phyloP scores from a whole-genome alignment of 2,113 vertebrate genomes.

The Chelonoidis abingdonii region DNA sequence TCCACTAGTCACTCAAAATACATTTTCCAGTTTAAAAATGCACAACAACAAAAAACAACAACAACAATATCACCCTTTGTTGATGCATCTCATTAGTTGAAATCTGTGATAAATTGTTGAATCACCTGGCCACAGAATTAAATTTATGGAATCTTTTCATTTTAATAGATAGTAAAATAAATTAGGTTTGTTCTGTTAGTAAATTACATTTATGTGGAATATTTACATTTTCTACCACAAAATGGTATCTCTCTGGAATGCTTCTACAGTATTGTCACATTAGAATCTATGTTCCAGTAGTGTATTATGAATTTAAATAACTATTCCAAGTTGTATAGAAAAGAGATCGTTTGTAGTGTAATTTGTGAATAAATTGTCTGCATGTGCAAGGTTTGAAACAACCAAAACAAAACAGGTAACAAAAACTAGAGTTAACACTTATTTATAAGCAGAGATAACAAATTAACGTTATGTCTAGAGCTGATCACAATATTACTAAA shows the following conservation, averaged over 20 bases:
- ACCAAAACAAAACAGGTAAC: background rate
- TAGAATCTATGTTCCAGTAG: background rate
- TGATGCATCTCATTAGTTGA: background rate
- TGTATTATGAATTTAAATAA: background rate
- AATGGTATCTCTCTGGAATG: background rate
- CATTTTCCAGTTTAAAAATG: background rate
- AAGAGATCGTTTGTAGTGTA: background rate
- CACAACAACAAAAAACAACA: background rate
- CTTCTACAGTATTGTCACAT: background rate
- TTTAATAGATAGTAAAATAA: background rate
- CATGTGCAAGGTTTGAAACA: background rate
- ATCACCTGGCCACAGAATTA: rapidly evolving
- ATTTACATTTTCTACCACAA: background rate
- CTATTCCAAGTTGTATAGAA: background rate
- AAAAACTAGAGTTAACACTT: background rate
- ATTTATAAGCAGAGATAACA: background rate
- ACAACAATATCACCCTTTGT: background rate
- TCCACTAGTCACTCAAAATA: background rate
- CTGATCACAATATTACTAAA: background rate
- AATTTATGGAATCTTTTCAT: background rate
- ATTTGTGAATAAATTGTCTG: background rate
- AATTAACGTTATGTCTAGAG: background rate
- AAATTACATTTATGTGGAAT: background rate
- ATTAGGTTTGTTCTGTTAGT: background rate
- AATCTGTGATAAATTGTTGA: background rate